Percentiles rank a stretch among this genome's conserved stretches.
Evolutionary conservation across 1,140 invertebrate genomes (phyloP).

Genomic region (Oreohelix idahoensis): DNA sequence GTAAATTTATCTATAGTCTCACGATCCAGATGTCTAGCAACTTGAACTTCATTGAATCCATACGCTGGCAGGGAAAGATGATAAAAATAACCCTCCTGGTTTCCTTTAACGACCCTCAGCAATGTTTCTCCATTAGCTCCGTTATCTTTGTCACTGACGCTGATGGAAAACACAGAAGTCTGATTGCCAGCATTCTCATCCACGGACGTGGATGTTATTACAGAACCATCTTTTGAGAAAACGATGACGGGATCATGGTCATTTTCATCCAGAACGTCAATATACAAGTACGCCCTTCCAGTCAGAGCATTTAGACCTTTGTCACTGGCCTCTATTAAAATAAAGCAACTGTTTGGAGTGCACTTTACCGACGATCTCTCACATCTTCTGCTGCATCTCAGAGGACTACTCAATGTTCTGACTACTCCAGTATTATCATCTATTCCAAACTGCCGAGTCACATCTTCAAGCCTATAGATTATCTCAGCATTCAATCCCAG

Average conservation of each 20-base stretch:
- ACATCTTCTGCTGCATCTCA: constrained; percentile 51
- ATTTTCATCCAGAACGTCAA: constrained; percentile 91
- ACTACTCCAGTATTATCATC: constrained; percentile 63
- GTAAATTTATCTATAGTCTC: constrained; percentile 89
- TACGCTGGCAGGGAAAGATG: constrained; percentile 81
- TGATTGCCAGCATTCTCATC: constrained; percentile 91
- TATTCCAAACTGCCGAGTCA: constrained; percentile 60
- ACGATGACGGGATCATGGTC: constrained; percentile 94
- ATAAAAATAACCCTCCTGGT: constrained; percentile 91
- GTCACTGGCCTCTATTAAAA: constrained; percentile 93
- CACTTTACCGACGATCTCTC: constrained; percentile 43
- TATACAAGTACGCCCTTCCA: constrained; percentile 93
- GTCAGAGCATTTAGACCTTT: constrained; percentile 91
- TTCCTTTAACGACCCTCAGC: constrained; percentile 84
- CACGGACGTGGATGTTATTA: constrained; percentile 87
- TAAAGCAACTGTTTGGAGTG: constrained; percentile 80
- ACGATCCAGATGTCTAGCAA: constrained; percentile 84
- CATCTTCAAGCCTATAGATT: constrained; percentile 81
- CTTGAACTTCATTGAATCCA: constrained; percentile 51
- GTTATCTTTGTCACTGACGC: constrained; percentile 90
- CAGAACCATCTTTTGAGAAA: constrained; percentile 85
- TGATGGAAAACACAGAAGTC: constrained; percentile 89
- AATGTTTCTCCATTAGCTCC: constrained; percentile 90
- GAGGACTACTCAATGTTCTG: constrained; percentile 51
- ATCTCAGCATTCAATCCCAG: constrained; percentile 63